Evolutionary conservation across 2,888 invertebrate genomes (phyloP), one percentile per base, ranked within the genome.

Genomic region (Harpalus rufipes): DNA sequence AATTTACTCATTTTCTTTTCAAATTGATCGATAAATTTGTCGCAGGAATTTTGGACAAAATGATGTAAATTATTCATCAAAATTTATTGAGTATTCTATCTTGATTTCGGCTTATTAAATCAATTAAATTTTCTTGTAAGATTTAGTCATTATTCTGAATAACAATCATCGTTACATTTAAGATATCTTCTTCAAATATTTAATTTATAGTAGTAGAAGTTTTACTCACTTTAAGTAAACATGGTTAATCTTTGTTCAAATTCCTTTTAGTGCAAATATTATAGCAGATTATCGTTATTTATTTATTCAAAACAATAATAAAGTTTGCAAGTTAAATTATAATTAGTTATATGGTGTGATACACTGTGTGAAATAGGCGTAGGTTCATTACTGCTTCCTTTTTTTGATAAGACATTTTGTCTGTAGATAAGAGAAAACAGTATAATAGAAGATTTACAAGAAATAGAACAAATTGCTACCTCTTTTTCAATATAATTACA

Each of bases 331-430:
- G 25, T 4, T 5, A 68, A 41, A 51, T 51, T 39, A 68, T 68
- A 68, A 68, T 63, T 25, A 68, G 7, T 68, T 21, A 1, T 25
- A 25, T 63, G 25, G 14, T 68, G 68, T 68, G n/a, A 32, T 68
- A n/a, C 39, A 39, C 51, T 78, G 56, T 18, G n/a, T 25, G 56
- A 74, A 74, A 74, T 44, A 74, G 72, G 81, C 81, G 81, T 81
- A 72, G 68, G 68, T 51, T 25, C 65, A 10, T n/a, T 44, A 21
- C 56, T 25, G 58, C 72, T 81, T 81, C 81, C 81, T 68, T 68
- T 81, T 68, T 81, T 68, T 81, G 81, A 81, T 81, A 81, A 81
- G 81, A 72, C 39, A 61, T 68, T 80, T 81, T 72, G 81, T 81
- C 68, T 72, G 44, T 81, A 51, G 81, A 72, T 81, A 81, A 72